These are phyloP conservation scores for Drosophila acutilabella DNA, from an alignment of 2,888 invertebrate species.

Conservation along the genomic window DNA sequence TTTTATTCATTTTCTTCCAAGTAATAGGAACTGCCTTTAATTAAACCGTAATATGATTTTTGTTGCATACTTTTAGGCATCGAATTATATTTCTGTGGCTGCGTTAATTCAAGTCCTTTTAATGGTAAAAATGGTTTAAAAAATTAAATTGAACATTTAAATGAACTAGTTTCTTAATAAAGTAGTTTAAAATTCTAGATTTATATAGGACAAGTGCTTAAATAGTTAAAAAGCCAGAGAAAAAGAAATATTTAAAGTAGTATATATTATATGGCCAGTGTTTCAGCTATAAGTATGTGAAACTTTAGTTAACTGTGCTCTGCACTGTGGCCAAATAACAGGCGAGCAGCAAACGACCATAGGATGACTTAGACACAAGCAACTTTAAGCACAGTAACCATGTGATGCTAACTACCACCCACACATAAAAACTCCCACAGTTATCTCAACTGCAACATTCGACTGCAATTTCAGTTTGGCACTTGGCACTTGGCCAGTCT, in stretches of 20 bases:
- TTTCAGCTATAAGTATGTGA: neutral
- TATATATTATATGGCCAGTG: no score
- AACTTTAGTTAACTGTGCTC: neutral
- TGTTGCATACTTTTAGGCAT: slow-evolving; percentile 6
- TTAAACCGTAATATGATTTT: neutral
- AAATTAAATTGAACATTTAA: no score
- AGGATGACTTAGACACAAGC: neutral
- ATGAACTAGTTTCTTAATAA: no score
- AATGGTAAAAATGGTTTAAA: no score
- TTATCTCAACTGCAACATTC: slow-evolving; percentile 32
- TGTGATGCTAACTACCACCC: neutral
- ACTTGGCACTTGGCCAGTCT: slow-evolving; percentile 25
- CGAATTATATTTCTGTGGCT: no score
- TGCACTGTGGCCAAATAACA: neutral
- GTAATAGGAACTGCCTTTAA: no score
- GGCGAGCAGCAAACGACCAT: neutral
- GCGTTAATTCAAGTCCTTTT: no score
- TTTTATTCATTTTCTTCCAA: no score
- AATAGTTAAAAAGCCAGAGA: no score
- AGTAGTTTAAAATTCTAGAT: no score
- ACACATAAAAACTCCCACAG: slow-evolving; percentile 10
- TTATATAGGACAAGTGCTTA: no score
- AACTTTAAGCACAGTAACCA: neutral
- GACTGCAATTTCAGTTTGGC: slow-evolving; percentile 10
- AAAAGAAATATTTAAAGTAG: no score